A percentile compares a stretch with the other conserved stretches of the same genome.
These are phyloP conservation scores for Oncorhynchus kisutch DNA, from an alignment of 2,113 vertebrate genomes.

Conservation along the genomic window DNA sequence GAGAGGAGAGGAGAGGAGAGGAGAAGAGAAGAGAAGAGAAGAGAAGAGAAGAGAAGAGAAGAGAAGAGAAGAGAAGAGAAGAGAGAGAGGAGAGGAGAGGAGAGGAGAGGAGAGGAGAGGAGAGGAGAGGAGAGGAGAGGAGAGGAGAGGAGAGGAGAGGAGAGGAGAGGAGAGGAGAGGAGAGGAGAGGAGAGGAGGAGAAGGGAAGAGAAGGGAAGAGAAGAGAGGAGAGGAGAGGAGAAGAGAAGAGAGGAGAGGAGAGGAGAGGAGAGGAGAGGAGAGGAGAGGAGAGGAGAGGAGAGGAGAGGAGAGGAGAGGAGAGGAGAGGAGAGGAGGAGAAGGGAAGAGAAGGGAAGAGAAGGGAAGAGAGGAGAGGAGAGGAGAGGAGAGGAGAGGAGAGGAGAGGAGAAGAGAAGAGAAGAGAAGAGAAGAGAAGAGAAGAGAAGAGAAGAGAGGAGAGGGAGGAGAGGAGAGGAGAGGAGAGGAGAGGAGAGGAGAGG, in stretches of 20 bases:
- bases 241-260: conserved; percentile 17
- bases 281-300: conserved; percentile 21
- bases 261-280: conserved; percentile 24
- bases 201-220: conserved; percentile 5
- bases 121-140: conserved; percentile 12
- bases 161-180: conserved; percentile 19
- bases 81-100: conserved; percentile 14
- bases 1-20: conserved; percentile 4
- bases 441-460: not conserved
- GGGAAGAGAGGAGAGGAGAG: conserved; percentile 12
- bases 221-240: not conserved
- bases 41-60: conserved; percentile 14
- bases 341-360: too few species aligned
- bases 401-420: not conserved
- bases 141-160: not conserved
- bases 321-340: conserved; percentile 13
- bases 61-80: not conserved
- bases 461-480: conserved; percentile 11
- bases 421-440: not conserved
- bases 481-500: conserved; percentile 10
- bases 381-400: conserved; percentile 18
- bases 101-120: not conserved
- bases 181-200: too few species aligned
- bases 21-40: not conserved
- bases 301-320: conserved; percentile 1